Conservation (phyloP, 2,797 vertebrate genomes). For the Selene dorsalis region DNA sequence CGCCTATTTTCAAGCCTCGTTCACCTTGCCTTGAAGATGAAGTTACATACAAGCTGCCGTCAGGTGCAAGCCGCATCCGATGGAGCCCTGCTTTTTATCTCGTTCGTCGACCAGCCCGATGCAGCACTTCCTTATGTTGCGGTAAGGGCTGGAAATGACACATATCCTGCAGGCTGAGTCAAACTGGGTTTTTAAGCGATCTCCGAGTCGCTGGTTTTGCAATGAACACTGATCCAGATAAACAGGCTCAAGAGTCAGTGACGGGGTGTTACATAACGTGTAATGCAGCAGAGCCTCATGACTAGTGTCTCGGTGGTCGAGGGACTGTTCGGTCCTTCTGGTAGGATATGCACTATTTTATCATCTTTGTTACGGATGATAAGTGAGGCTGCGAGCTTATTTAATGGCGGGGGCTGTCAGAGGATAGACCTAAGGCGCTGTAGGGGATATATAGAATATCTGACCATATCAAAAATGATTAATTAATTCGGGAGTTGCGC, state of each 20-base stretch:
- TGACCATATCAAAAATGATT: constrained; percentile 16
- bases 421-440: not conserved
- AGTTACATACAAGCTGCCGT: constrained; percentile 73
- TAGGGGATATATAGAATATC: not conserved
- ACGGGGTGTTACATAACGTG: constrained; percentile 82
- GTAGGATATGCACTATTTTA: constrained; percentile 61
- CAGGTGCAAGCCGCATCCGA: constrained; percentile 81
- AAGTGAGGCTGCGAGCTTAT: constrained; percentile 2
- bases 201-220: constrained; percentile 10
- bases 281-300: constrained; percentile 81
- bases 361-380: constrained; percentile 36
- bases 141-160: constrained; percentile 75
- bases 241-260: constrained; percentile 76
- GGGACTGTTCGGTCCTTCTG: constrained; percentile 67
- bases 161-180: not conserved
- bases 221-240: constrained; percentile 50
- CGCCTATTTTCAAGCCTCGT: constrained; percentile 42
- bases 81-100: constrained; percentile 76
- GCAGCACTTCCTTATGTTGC: constrained; percentile 84
- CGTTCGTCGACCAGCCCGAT: constrained; percentile 77
- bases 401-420: not conserved
- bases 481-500: constrained; percentile 60
- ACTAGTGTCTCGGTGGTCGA: constrained; percentile 67
- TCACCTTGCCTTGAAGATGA: constrained; percentile 79
- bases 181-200: not conserved